These are phyloP conservation scores for Lepidochrysops patricia DNA, from an alignment of 2,888 invertebrate genomes.

Conservation along the genomic window DNA sequence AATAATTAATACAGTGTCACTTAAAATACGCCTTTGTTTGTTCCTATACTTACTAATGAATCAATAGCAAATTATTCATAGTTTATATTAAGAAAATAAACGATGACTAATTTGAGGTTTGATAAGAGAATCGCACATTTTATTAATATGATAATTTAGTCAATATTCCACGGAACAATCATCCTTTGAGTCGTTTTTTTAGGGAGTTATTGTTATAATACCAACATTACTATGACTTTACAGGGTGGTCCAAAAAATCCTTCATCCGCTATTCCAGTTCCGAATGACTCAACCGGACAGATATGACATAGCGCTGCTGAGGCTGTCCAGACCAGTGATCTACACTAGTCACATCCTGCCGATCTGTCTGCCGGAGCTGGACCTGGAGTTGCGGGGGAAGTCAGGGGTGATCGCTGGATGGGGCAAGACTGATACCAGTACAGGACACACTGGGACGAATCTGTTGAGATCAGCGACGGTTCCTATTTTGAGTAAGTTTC, in stretches of 20 bases:
- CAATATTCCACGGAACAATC: no score
- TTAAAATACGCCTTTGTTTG: no score
- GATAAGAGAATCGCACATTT: no score
- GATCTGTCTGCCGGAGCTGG: conserved; percentile 81
- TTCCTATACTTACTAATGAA: no score
- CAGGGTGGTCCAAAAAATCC: conserved; percentile 81
- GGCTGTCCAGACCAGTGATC: conserved; percentile 79
- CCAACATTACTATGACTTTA: no score
- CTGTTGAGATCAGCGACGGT: conserved; percentile 85
- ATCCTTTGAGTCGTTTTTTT: no score
- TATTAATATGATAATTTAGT: no score
- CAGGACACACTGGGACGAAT: conserved; percentile 86
- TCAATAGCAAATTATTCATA: no score
- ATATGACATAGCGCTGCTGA: conserved; percentile 84
- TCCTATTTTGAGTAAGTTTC: conserved; percentile 82
- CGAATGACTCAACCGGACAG: conserved; percentile 88
- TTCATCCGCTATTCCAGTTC: conserved; percentile 87
- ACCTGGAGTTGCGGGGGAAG: conserved; percentile 49
- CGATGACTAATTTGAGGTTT: no score
- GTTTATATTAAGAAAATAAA: no score
- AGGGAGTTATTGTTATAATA: no score
- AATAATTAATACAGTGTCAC: no score
- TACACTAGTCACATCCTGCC: conserved; percentile 82
- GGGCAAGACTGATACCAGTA: conserved; percentile 85
- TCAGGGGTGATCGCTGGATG: conserved; percentile 82